Evolutionary conservation across 2,888 invertebrate genomes (phyloP).

Genomic region (Malacosoma neustria): DNA sequence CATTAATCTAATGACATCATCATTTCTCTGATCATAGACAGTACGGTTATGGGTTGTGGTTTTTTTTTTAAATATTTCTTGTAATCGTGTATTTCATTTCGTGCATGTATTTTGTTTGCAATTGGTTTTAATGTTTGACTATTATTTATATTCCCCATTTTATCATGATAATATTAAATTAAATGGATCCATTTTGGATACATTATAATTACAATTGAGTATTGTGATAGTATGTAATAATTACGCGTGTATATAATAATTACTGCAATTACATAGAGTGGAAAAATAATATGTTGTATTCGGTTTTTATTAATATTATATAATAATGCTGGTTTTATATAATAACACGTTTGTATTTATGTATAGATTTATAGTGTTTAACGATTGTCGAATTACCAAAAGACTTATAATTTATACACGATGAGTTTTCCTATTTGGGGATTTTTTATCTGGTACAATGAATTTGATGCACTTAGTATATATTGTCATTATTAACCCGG

Average conservation of each 20-base stretch:
- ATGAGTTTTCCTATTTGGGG: no score
- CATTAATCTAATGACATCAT: no score
- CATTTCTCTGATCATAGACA: no score
- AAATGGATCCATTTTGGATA: no score
- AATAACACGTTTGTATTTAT: conserved; percentile 2
- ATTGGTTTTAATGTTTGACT: no score
- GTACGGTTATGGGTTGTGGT: no score
- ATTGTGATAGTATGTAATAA: conserved; percentile 38
- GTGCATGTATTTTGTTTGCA: no score
- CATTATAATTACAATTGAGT: conserved; percentile 15
- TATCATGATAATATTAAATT: no score
- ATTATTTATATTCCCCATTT: no score
- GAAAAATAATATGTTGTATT: conserved; percentile 30
- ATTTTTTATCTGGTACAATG: conserved; percentile 21
- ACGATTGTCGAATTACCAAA: conserved; percentile 64
- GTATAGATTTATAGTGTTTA: conserved; percentile 27
- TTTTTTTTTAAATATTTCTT: no score
- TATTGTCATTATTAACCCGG: conserved; percentile 35
- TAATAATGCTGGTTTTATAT: conserved; percentile 6
- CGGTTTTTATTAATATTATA: conserved; percentile 26
- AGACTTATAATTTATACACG: conserved; percentile 4
- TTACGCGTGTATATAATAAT: conserved; percentile 44
- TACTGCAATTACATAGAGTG: conserved; percentile 24
- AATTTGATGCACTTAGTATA: conserved; percentile 13
- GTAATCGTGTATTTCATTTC: no score